Conservation (phyloP, 2,113 vertebrate species). For the Hemiprocne comata region DNA sequence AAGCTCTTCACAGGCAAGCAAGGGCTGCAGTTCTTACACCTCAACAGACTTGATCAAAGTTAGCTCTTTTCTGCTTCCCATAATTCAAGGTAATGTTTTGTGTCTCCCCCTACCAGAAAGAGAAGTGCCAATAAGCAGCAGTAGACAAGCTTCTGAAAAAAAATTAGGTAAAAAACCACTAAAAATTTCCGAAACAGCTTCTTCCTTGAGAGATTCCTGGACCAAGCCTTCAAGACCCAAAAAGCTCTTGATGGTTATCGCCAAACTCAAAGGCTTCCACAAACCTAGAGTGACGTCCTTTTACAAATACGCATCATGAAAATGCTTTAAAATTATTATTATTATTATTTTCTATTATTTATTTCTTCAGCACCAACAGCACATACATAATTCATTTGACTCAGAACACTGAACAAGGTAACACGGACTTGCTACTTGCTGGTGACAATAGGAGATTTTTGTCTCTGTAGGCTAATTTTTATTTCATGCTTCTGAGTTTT, state of each 20-base stretch:
- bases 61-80: background rate
- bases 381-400: background rate
- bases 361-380: background rate
- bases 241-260: background rate
- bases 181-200: background rate
- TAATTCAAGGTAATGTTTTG: background rate
- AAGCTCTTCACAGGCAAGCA: constrained; percentile 3
- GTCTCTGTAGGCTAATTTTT: background rate
- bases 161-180: background rate
- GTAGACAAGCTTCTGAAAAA: background rate
- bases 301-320: background rate
- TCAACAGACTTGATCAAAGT: background rate
- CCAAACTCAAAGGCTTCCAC: background rate
- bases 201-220: background rate
- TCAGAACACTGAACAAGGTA: background rate
- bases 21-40: background rate
- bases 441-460: background rate
- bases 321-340: background rate
- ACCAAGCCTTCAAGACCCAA: background rate
- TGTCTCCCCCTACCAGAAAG: background rate
- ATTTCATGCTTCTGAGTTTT: constrained; percentile 8
- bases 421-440: background rate
- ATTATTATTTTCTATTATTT: background rate
- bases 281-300: background rate
- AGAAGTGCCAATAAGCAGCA: background rate